Conservation (phyloP, 30 jellyfish, hydroid and myxozoan genomes). For the Calvadosia cruxmelitensis region DNA sequence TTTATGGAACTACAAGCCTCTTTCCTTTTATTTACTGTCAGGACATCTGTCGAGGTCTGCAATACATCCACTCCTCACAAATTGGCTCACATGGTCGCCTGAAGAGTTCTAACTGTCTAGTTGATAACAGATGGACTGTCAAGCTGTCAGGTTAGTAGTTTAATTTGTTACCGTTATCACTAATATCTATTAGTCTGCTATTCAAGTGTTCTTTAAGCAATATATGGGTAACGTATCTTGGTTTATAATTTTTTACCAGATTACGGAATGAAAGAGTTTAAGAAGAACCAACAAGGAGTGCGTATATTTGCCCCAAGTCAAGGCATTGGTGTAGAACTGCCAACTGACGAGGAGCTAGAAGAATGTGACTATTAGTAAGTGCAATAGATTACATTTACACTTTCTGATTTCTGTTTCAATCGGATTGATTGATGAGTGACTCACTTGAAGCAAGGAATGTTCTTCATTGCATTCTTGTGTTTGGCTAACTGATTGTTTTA, state of each 20-base stretch:
- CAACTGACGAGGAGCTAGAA: constrained; percentile 31
- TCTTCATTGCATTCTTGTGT: not conserved
- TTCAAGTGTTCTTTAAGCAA: no score
- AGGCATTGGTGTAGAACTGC: constrained; percentile 38
- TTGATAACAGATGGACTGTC: constrained; percentile 90
- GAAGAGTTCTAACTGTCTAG: constrained; percentile 72
- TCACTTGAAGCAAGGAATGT: not conserved
- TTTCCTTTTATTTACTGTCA: no score
- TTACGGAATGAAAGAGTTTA: constrained; percentile 34
- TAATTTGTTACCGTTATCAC: not conserved
- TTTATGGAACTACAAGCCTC: no score
- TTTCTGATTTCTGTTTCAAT: not conserved
- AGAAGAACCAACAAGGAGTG: constrained; percentile 22
- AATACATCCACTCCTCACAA: constrained; percentile 53
- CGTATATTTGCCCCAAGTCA: constrained; percentile 32
- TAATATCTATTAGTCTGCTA: no score
- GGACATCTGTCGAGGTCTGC: constrained; percentile 40
- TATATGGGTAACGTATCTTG: no score
- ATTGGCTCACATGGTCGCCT: constrained; percentile 94
- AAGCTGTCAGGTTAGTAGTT: constrained; percentile 35
- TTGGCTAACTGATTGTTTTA: no score
- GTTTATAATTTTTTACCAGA: constrained; percentile 3
- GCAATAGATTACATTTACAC: not conserved
- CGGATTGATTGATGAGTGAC: not conserved
- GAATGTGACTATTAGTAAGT: constrained; percentile 60